Evolutionary conservation across 2,797 vertebrate genomes (phyloP), one percentile per base, ranked within the genome.

Genomic region (Cirrhinus molitorella): DNA sequence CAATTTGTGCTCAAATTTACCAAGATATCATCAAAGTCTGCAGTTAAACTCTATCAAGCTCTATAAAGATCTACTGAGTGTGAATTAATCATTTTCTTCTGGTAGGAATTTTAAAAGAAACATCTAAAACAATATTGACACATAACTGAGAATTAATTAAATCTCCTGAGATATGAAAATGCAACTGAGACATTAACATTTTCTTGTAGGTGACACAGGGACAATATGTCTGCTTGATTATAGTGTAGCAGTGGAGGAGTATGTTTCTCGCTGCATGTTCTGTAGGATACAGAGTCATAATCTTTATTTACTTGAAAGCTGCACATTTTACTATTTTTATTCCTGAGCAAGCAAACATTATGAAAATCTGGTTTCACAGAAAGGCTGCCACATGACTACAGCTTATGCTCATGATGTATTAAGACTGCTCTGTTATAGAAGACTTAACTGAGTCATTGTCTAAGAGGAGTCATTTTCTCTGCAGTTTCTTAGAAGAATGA

Each of bases 271-370:
- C 47, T 21, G 8, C 1, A 3, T 31, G 23, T 31, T 49, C 16
- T 73, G 49, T 8, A 4, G 25, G 49, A 53, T 28, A 51, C 5
- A 1, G 16, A 1, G 17, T 73, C 11, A 28, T n/a, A 28, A 73
- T 73, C 28, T 72, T 51, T 21, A 49, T 47, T 53, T 73, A 53
- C 71, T 73, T 5, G 28, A 74, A 74, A 49, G 49, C 28, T 55
- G 28, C 28, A 37, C 11, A 53, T 43, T 71, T 71, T 71, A 71
- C 19, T 19, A 34, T 53, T n/a, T 74, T 74, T 74, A 51, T 73
- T 73, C 47, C 47, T 31, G 71, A 53, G 28, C 17, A n/a, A 73
- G 71, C 28, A 73, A 34, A 53, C 70, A 34, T 53, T 34, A n/a
- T 53, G 10, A 4, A 34, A 53, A 51, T 73, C 25, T 53, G 19